phyloP scores from a whole-genome alignment of 2,113 vertebrate genomes.

The Paedocypris sp. region DNA sequence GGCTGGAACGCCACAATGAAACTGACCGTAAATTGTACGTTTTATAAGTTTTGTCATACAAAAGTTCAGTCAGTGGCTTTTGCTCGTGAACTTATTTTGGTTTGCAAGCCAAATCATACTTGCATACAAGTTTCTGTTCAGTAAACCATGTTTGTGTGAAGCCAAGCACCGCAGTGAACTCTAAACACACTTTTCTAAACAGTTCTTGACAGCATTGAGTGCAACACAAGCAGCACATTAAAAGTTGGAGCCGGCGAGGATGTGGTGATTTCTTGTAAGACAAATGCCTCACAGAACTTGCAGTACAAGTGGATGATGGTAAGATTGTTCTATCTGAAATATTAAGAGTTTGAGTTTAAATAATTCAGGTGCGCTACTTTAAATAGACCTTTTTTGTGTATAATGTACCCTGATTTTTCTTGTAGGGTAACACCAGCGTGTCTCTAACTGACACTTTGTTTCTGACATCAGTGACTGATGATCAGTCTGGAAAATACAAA shows the following conservation, averaged over 20 bases:
- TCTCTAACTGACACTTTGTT: conserved; percentile 36
- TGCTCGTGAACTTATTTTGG: no score
- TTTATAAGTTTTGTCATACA: no score
- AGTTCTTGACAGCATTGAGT: conserved; percentile 41
- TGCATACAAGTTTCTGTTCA: not conserved
- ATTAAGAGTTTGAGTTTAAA: not conserved
- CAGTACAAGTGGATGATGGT: conserved; percentile 53
- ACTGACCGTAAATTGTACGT: conserved; percentile 30
- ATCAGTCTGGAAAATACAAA: conserved; percentile 43
- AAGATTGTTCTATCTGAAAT: not conserved
- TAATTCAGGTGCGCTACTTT: not conserved
- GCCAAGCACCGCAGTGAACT: no score
- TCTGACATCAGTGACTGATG: conserved; percentile 35
- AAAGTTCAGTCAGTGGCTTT: no score
- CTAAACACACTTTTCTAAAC: no score
- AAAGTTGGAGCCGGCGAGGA: conserved; percentile 35
- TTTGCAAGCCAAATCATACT: no score
- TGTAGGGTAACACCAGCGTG: conserved; percentile 37
- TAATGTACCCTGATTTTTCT: not conserved
- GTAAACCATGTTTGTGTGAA: not conserved
- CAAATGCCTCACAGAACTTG: not conserved
- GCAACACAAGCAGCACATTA: conserved; percentile 27
- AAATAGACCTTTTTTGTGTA: not conserved
- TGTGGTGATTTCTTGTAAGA: conserved; percentile 36
- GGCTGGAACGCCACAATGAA: not conserved